Conservation (phyloP, 1,140 invertebrate genomes). For the Drosophila takahashii region DNA sequence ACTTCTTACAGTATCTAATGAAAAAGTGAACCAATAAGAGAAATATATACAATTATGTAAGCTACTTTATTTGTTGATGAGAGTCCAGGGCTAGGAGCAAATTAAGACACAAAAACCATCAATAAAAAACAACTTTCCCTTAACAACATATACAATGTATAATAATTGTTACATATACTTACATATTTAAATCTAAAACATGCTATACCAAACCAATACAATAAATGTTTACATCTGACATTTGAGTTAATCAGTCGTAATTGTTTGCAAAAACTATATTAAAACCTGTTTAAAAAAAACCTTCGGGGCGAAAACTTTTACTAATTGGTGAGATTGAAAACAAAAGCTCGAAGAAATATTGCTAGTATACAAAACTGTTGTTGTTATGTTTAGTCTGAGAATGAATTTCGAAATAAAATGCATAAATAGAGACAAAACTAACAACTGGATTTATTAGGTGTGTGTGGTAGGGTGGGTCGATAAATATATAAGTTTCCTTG, state of each 20-base stretch:
- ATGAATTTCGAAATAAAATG: conserved; percentile 76
- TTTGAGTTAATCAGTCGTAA: conserved; percentile 78
- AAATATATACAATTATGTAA: conserved; percentile 26
- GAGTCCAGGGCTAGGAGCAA: conserved; percentile 6
- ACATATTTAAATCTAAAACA: conserved; percentile 41
- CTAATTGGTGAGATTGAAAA: conserved; percentile 36
- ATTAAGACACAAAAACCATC: conserved; percentile 20
- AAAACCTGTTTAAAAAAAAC: conserved; percentile 54
- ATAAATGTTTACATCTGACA: conserved; percentile 59
- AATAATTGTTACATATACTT: conserved; percentile 48
- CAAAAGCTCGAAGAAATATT: conserved; percentile 60
- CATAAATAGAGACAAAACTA: conserved; percentile 66
- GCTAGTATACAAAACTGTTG: conserved; percentile 78
- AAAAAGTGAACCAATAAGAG: conserved; percentile 36
- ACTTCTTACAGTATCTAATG: conserved; percentile 59
- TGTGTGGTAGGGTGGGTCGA: not conserved
- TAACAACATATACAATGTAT: conserved; percentile 43
- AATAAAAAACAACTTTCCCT: conserved; percentile 3
- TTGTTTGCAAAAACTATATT: conserved; percentile 75
- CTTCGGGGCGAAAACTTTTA: conserved; percentile 25
- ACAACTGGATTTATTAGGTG: no score
- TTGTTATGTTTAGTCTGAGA: conserved; percentile 79
- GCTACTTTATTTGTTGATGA: conserved; percentile 19
- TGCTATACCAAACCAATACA: conserved; percentile 54
- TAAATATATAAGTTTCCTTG: no score